Conservation (phyloP, 2,113 vertebrate species). For the Burhinus oedicnemus region DNA sequence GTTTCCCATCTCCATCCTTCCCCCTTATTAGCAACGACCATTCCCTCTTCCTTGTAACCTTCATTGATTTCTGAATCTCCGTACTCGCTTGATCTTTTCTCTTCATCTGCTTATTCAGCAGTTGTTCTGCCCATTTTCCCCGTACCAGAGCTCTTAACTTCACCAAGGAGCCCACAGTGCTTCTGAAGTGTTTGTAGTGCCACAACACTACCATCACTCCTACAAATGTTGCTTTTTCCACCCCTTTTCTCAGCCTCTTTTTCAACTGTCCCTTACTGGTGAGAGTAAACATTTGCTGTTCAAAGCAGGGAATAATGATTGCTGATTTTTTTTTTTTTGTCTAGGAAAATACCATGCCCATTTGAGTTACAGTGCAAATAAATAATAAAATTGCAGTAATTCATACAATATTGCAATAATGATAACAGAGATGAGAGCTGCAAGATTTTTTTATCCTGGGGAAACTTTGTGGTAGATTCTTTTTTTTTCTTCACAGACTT, state of each 20-base stretch:
- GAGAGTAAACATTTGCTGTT: not conserved
- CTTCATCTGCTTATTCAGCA: not conserved
- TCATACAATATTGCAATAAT: not conserved
- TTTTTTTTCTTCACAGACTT: not conserved
- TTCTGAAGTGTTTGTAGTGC: not conserved
- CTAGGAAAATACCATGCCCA: not conserved
- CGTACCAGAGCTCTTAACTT: not conserved
- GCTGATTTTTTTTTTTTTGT: not conserved
- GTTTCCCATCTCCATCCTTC: not conserved
- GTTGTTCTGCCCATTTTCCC: not conserved
- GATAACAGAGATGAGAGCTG: not conserved
- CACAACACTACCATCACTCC: not conserved
- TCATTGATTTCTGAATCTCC: not conserved
- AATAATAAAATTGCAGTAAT: not conserved
- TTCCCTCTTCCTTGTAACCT: not conserved
- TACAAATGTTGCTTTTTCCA: not conserved
- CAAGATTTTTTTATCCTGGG: not conserved
- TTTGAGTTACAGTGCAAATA: not conserved
- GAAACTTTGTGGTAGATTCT: not conserved
- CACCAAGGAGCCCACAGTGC: not conserved
- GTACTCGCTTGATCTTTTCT: not conserved
- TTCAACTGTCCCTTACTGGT: not conserved
- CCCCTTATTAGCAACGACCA: not conserved
- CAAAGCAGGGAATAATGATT: not conserved
- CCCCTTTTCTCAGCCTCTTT: not conserved